These are phyloP conservation scores for Scolopax mira DNA, from an alignment of 2,113 vertebrate genomes.

Conservation along the genomic window DNA sequence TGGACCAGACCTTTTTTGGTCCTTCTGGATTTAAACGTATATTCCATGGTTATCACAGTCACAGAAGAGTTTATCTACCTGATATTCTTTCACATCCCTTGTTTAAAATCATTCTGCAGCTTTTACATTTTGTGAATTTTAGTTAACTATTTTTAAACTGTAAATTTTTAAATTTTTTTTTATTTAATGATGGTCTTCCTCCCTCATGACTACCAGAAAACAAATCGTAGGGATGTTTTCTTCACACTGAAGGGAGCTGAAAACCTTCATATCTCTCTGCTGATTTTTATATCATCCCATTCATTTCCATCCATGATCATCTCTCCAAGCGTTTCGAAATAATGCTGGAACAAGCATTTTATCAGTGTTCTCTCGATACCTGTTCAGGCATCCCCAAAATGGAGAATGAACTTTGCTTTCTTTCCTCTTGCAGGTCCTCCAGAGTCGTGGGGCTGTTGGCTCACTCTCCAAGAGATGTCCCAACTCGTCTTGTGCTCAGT, in stretches of 20 bases:
- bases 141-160: not conserved
- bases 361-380: not conserved
- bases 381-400: not conserved
- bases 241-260: not conserved
- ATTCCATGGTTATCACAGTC: not conserved
- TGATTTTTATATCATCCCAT: not conserved
- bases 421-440: constrained; percentile 58
- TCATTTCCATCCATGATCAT: constrained; percentile 9
- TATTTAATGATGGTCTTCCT: not conserved
- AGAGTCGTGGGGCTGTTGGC: constrained; percentile 25
- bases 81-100: not conserved
- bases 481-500: constrained; percentile 9
- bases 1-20: not conserved
- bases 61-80: not conserved
- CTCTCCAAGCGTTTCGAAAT: not conserved
- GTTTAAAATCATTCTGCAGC: not conserved
- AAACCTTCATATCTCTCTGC: not conserved
- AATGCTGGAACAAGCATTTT: not conserved
- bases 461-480: constrained; percentile 53
- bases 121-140: not conserved
- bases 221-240: not conserved
- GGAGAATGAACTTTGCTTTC: constrained; percentile 3
- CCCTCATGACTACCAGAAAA: not conserved
- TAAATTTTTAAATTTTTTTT: not conserved
- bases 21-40: not conserved